Evolutionary conservation across 1,140 invertebrate genomes (phyloP), one percentile per base, ranked within the genome.

Genomic region (Drosophila leontia): DNA sequence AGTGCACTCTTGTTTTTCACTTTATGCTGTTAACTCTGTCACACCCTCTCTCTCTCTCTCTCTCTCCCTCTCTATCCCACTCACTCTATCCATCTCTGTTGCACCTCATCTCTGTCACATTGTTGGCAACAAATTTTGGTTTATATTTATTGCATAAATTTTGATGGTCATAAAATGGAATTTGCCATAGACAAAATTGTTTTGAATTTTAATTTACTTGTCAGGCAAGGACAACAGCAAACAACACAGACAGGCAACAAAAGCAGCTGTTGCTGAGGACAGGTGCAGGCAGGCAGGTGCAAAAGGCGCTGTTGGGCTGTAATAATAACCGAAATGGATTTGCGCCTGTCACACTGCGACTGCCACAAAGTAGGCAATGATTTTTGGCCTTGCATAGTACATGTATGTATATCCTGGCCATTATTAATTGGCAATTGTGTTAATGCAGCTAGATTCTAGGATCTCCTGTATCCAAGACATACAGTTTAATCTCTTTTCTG

Each of bases 141-240:
- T 85, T 85, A 87, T 88, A 87, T 87, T 88, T 87, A 87, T 87
- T 88, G 84, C 80, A 87, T 87, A 87, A 78, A 88, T 87, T 78
- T 87, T 88, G 77, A 88, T 88, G 80, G 63, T 44, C 77, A 88
- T 88, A 83, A 88, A 87, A 88, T 78, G 77, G 80, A 87, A 88
- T 88, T 88, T 80, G 67, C 70, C 80, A 80, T 69, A 55, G 57
- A 78, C 62, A 78, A 87, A 88, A 88, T 88, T 83, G 84, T 88
- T 87, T 87, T 83, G 84, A 87, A 87, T 87, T 88, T 88, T 87
- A 87, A 87, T 87, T 87, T 83, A 83, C 84, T 87, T 82, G 76
- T 88, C 84, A 51, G 57, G 44, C 61, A 37, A 35, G 71, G 57
- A 62, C 29, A 35, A 60, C 60, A 65, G 23, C 19, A 19, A 19